Evolutionary conservation across 2,888 invertebrate genomes (phyloP).

Genomic region (Epinotia brunnichana): DNA sequence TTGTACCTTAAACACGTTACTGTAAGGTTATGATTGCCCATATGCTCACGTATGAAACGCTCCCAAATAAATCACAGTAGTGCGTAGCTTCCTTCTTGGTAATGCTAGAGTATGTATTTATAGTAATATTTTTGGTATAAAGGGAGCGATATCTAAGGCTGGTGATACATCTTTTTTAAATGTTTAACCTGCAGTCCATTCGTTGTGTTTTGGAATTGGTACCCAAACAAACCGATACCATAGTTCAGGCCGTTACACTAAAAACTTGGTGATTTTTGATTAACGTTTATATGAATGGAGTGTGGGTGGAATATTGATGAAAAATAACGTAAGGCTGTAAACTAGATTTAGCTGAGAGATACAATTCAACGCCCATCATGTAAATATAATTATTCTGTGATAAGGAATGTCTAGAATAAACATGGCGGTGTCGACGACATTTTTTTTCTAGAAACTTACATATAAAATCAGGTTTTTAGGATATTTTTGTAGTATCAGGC

Average conservation of each 20-base stretch:
- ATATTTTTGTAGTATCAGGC: conserved; percentile 10
- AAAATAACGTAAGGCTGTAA: conserved; percentile 65
- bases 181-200: conserved; percentile 52
- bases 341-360: conserved; percentile 67
- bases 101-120: conserved; percentile 43
- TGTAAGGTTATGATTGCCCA: background rate
- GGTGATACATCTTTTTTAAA: conserved; percentile 75
- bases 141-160: conserved; percentile 71
- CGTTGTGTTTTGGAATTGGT: background rate
- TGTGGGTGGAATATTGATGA: conserved; percentile 51
- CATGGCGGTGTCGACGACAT: conserved; percentile 5
- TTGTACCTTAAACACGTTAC: background rate
- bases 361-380: conserved; percentile 67
- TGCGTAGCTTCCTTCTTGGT: conserved; percentile 27
- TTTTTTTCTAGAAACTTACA: background rate
- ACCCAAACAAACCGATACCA: background rate
- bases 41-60: conserved; percentile 33
- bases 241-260: conserved; percentile 18
- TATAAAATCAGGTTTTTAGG: background rate
- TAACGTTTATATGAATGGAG: conserved; percentile 24
- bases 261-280: conserved; percentile 6
- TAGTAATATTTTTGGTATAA: conserved; percentile 56
- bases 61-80: conserved; percentile 28
- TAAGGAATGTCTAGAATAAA: conserved; percentile 25
- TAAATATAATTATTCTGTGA: conserved; percentile 42